phyloP scores from a whole-genome alignment of 2,113 vertebrate genomes.

The Chionodraco myersi region DNA sequence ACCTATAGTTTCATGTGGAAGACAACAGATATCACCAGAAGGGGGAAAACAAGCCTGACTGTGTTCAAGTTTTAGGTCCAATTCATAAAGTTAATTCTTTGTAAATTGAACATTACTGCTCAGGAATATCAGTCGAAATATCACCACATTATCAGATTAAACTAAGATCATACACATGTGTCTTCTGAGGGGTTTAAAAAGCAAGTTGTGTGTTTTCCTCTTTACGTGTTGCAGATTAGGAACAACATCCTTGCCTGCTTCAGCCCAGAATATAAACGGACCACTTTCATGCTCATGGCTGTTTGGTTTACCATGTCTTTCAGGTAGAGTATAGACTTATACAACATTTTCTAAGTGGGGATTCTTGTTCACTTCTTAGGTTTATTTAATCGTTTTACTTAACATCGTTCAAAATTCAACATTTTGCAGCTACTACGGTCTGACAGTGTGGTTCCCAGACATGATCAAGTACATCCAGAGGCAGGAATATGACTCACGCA shows the following conservation, averaged over 20 bases:
- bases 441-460: constrained; percentile 98
- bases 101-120: background rate
- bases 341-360: background rate
- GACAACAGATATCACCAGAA: background rate
- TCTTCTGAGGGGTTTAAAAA: background rate
- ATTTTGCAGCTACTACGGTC: constrained; percentile 90
- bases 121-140: background rate
- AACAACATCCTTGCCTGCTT: constrained; percentile 93
- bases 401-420: background rate
- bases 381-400: background rate
- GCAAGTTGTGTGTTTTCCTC: constrained; percentile 15
- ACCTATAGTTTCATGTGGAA: background rate
- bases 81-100: background rate
- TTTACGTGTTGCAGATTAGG: constrained; percentile 84
- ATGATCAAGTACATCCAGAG: constrained; percentile 98
- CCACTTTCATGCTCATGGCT: constrained; percentile 96
- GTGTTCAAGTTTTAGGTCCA: background rate
- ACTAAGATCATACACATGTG: background rate
- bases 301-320: constrained; percentile 99
- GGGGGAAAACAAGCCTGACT: background rate
- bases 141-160: background rate
- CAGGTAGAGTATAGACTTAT: constrained; percentile 85
- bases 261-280: constrained; percentile 89
- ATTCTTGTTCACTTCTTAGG: background rate
- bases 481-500: constrained; percentile 91